Conservation (phyloP, 2,888 invertebrate genomes). For the Hyles lineata region DNA sequence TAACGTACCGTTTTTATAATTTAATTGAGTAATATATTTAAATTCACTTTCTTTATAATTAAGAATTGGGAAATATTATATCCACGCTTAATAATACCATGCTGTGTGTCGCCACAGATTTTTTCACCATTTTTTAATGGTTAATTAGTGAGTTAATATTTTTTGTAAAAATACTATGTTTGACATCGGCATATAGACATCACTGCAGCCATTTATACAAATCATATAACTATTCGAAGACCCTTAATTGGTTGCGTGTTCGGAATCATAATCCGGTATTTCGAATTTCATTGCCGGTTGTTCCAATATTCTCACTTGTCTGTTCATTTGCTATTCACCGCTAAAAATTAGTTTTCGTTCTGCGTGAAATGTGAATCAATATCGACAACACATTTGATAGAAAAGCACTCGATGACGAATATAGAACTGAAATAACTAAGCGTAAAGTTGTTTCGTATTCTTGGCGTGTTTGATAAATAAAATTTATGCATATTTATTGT, state of each 20-base stretch:
- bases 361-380: constrained; percentile 29
- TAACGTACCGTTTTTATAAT: no score
- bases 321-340: constrained; percentile 13
- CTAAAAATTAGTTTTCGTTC: constrained; percentile 10
- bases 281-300: background rate
- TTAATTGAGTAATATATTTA: no score
- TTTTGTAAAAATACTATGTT: no score
- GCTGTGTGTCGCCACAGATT: no score
- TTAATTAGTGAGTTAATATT: no score
- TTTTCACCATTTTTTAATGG: no score
- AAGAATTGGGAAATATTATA: no score
- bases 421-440: background rate
- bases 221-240: background rate
- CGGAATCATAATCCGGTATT: background rate
- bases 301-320: constrained; percentile 7
- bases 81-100: no score
- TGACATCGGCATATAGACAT: background rate
- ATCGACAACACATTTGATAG: constrained; percentile 9
- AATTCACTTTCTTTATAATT: no score
- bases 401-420: background rate
- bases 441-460: background rate
- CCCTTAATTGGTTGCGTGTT: background rate
- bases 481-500: background rate
- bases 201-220: background rate
- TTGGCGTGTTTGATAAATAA: background rate